phyloP scores from a whole-genome alignment of 2,797 vertebrate species.

The Gambelia wislizenii region DNA sequence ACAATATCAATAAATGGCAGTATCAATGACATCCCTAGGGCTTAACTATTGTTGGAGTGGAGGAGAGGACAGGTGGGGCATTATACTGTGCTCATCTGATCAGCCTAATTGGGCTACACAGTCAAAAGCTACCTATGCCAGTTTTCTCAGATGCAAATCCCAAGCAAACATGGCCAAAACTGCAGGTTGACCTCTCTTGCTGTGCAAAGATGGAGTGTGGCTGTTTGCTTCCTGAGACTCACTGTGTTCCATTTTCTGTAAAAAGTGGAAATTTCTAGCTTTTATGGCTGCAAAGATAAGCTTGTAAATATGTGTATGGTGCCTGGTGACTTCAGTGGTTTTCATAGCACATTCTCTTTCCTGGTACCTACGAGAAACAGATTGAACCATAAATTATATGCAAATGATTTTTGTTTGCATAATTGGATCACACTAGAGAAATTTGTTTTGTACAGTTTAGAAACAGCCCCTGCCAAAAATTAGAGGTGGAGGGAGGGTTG shows the following conservation, averaged over 20 bases:
- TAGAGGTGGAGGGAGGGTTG: not conserved
- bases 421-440: not conserved
- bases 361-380: not conserved
- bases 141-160: not conserved
- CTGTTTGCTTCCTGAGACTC: not conserved
- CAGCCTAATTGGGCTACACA: too few species aligned
- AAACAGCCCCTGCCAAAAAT: not conserved
- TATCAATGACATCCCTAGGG: too few species aligned
- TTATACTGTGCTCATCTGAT: not conserved
- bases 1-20: too few species aligned
- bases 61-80: too few species aligned
- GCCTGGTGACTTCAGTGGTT: not conserved
- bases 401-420: not conserved
- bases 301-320: not conserved
- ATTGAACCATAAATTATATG: not conserved
- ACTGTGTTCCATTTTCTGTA: not conserved
- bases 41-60: too few species aligned
- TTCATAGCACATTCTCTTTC: not conserved
- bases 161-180: not conserved
- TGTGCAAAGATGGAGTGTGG: too few species aligned
- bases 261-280: not conserved
- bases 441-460: not conserved
- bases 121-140: too few species aligned
- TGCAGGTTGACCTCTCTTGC: not conserved
- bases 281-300: not conserved